Conservation (phyloP, 2,888 invertebrate genomes). For the Hyposoter didymator region DNA sequence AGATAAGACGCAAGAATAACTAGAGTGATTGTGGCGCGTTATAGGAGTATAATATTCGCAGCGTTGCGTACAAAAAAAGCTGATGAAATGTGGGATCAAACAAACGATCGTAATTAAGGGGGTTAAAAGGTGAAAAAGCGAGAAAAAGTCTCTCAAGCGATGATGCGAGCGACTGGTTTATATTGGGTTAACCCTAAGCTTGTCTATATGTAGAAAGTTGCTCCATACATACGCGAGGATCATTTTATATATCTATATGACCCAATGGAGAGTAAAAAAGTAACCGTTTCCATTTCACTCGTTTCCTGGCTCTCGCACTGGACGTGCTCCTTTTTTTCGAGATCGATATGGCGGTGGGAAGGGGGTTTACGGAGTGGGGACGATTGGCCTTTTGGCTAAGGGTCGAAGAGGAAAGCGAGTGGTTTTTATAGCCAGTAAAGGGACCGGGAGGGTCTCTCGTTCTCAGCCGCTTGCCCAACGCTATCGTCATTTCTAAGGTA, state of each 20-base stretch:
- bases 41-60: constrained; percentile 6
- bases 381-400: constrained; percentile 83
- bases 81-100: constrained; percentile 30
- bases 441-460: constrained; percentile 79
- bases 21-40: constrained; percentile 30
- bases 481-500: constrained; percentile 77
- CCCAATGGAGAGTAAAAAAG: constrained; percentile 64
- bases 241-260: constrained; percentile 23
- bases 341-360: constrained; percentile 77
- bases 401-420: constrained; percentile 82
- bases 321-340: constrained; percentile 59
- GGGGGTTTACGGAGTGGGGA: constrained; percentile 61
- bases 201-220: background rate
- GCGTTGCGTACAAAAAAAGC: constrained; percentile 37
- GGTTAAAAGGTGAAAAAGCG: constrained; percentile 46
- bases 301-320: constrained; percentile 53
- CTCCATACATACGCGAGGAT: background rate
- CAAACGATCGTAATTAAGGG: constrained; percentile 57
- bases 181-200: constrained; percentile 10
- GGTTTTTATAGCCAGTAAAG: constrained; percentile 84
- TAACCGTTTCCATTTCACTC: constrained; percentile 73
- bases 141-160: constrained; percentile 21
- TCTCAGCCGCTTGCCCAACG: constrained; percentile 44
- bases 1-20: constrained; percentile 28
- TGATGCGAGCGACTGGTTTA: constrained; percentile 31